A percentile compares a stretch with the other conserved stretches of the same genome.
Evolutionary conservation across 1,140 invertebrate species (phyloP).

Genomic region (Drosophila repletoides): DNA sequence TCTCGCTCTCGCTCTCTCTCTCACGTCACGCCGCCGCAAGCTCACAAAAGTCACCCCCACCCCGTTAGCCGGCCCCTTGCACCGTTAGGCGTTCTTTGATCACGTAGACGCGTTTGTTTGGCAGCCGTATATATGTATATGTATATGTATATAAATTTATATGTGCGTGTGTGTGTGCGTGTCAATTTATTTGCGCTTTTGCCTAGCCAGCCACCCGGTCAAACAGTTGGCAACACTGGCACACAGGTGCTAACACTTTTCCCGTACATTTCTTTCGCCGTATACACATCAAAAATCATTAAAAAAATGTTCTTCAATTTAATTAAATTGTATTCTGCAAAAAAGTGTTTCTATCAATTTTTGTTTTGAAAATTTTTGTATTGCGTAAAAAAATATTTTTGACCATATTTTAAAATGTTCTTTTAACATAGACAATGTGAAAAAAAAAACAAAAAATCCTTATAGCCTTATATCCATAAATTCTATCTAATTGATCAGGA

Average conservation of each 20-base stretch:
- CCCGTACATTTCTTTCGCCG: no score
- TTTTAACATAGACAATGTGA: no score
- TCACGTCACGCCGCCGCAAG: slow-evolving; percentile 13
- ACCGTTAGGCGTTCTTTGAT: slow-evolving; percentile 39
- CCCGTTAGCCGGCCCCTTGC: background rate
- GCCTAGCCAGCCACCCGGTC: slow-evolving; percentile 15
- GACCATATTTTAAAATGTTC: no score
- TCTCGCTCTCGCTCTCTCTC: background rate
- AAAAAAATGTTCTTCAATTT: background rate
- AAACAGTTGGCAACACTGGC: slow-evolving; percentile 25
- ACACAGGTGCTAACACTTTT: slow-evolving; percentile 28
- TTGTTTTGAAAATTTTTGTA: no score
- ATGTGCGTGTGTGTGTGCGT: slow-evolving; percentile 8
- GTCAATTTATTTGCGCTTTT: slow-evolving; percentile 36
- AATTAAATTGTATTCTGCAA: no score
- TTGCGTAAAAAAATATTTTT: no score
- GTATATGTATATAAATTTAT: no score
- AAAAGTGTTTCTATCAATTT: no score
- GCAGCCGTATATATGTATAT: slow-evolving; percentile 2
- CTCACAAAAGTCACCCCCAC: slow-evolving; percentile 17
- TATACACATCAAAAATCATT: no score
- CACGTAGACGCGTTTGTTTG: slow-evolving; percentile 44
- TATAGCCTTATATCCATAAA: no score
- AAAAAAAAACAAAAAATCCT: no score
- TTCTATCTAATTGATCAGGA: no score